Conservation (phyloP, 1,140 invertebrate species). For the Pseudomyrmex pallidus region DNA sequence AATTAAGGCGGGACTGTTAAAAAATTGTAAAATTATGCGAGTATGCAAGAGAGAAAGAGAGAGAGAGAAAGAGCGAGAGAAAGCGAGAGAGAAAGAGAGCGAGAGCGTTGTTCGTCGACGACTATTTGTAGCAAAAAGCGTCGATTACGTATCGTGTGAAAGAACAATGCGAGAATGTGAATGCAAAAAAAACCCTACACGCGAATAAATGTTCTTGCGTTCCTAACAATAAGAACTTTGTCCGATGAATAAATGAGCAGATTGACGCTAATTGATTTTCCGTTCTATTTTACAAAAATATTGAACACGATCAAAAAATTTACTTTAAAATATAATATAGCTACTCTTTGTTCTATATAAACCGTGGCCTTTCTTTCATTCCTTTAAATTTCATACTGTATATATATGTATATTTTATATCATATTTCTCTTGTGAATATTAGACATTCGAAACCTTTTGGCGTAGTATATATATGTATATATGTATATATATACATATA, state of each 20-base stretch:
- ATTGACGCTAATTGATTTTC: conserved; percentile 58
- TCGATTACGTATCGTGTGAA: conserved; percentile 38
- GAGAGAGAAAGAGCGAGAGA: background rate
- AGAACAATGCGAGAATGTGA: conserved; percentile 12
- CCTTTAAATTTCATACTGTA: conserved; percentile 9
- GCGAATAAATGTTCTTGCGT: conserved; percentile 51
- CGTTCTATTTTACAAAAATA: conserved; percentile 37
- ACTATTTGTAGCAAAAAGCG: conserved; percentile 27
- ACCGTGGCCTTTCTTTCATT: conserved; percentile 1
- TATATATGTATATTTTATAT: background rate
- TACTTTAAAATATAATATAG: conserved; percentile 13
- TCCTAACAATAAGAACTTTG: conserved; percentile 54
- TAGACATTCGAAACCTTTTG: background rate
- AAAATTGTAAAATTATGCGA: conserved; percentile 58
- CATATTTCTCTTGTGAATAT: conserved; percentile 6
- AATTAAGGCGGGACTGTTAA: conserved; percentile 36
- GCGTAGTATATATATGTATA: no score
- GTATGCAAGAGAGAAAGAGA: conserved; percentile 4
- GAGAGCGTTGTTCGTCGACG: background rate
- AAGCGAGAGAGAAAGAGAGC: no score
- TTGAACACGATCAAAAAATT: conserved; percentile 7
- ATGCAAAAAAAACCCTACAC: conserved; percentile 46
- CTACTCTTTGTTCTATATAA: conserved; percentile 5
- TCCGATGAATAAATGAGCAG: conserved; percentile 57
- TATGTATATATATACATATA: no score